A percentile compares a stretch with the other conserved stretches of the same genome.
Evolutionary conservation across 2,888 invertebrate species (phyloP).

Genomic region (Polydesmus complanatus): DNA sequence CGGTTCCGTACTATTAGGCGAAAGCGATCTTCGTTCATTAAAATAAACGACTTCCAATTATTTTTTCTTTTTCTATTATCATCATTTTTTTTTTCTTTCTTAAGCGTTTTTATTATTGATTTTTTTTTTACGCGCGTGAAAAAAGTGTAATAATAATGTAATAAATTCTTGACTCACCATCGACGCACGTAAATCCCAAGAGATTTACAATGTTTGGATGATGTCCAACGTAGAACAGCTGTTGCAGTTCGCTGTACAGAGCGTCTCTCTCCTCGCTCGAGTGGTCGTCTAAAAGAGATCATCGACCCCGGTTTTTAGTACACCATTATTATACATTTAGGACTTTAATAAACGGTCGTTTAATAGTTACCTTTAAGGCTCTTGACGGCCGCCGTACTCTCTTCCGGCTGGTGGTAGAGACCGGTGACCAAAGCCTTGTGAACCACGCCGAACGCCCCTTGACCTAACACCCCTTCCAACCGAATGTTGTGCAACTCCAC

Average conservation of each 20-base stretch:
- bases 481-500: conserved; percentile 10
- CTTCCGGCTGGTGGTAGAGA: conserved; percentile 2
- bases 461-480: conserved; percentile 12
- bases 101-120: not conserved
- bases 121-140: not conserved
- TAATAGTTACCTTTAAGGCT: conserved; percentile 7
- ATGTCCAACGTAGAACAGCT: conserved; percentile 15
- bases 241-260: conserved; percentile 12
- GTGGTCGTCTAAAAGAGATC: not conserved
- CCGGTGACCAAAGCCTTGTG: conserved; percentile 9
- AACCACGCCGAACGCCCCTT: conserved; percentile 15
- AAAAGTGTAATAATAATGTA: not conserved
- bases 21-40: no score
- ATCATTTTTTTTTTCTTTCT: no score
- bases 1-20: no score
- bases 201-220: conserved; percentile 15
- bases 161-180: conserved; percentile 5
- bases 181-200: conserved; percentile 10
- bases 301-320: no score
- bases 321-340: no score
- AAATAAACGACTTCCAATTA: not conserved
- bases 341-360: not conserved
- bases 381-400: conserved; percentile 7
- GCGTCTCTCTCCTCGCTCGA: conserved; percentile 10
- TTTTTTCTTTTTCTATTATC: no score